phyloP scores from a whole-genome alignment of 2,797 vertebrate species.

The Huso huso region DNA sequence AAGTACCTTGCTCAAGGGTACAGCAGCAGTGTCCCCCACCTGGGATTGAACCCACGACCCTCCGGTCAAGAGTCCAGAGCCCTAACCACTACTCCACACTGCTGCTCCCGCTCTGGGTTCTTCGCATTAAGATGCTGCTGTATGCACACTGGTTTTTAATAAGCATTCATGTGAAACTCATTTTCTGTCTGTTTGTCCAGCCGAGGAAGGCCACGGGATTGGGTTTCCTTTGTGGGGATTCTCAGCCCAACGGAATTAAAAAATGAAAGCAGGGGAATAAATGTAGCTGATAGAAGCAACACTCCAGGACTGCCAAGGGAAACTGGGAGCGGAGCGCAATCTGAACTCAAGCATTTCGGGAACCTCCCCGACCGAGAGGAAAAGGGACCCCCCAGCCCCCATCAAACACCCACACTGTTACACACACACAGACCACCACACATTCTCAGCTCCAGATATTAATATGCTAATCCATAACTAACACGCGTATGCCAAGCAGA shows the following conservation, averaged over 20 bases:
- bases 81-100: conserved; percentile 28
- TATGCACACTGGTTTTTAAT: conserved; percentile 54
- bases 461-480: no score
- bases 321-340: conserved; percentile 29
- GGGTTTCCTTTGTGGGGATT: conserved; percentile 58
- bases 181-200: conserved; percentile 67
- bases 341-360: conserved; percentile 19
- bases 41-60: neutral
- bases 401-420: neutral
- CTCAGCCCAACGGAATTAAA: conserved; percentile 43
- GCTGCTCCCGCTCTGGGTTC: conserved; percentile 32
- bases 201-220: conserved; percentile 49
- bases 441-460: no score
- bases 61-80: conserved; percentile 21
- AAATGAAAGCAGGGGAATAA: conserved; percentile 28
- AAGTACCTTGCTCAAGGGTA: neutral
- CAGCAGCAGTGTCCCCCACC: neutral
- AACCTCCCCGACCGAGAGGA: conserved; percentile 30
- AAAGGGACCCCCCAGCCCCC: conserved; percentile 27
- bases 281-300: conserved; percentile 13
- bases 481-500: no score
- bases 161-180: conserved; percentile 62
- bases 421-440: no score
- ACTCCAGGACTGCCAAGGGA: neutral
- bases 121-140: conserved; percentile 50